Conservation (phyloP, 2,113 vertebrate species). For the Mus pahari region DNA sequence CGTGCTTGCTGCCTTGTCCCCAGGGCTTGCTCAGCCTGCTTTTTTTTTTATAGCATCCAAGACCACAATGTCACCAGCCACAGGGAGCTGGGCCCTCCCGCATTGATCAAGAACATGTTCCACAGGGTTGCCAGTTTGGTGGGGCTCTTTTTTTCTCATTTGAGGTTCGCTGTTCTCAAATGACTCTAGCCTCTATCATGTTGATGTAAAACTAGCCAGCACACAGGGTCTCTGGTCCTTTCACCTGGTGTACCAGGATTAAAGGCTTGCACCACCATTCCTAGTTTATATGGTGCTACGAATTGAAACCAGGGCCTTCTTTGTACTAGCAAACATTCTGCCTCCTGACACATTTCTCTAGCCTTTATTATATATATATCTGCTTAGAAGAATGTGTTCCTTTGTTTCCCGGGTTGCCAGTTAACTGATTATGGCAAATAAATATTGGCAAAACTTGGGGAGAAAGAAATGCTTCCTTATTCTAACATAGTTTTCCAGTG, state of each 20-base stretch:
- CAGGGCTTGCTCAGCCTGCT: not conserved
- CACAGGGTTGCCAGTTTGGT: not conserved
- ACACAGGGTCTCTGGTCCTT: not conserved
- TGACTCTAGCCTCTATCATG: not conserved
- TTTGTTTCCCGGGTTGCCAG: conserved; percentile 56
- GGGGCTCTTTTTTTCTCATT: not conserved
- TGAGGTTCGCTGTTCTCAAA: not conserved
- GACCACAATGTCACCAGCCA: not conserved
- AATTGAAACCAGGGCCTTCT: not conserved
- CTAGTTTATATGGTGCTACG: not conserved
- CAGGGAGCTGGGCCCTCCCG: not conserved
- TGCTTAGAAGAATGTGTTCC: conserved; percentile 1
- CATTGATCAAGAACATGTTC: not conserved
- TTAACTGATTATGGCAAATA: conserved; percentile 30
- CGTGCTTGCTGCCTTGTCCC: not conserved
- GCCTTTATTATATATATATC: not conserved
- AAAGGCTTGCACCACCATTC: not conserved
- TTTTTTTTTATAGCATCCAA: not conserved
- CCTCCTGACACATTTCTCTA: not conserved
- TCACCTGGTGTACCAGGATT: not conserved
- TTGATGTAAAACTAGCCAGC: not conserved
- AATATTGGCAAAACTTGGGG: conserved; percentile 3
- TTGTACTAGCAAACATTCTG: not conserved
- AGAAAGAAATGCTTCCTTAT: conserved; percentile 1
- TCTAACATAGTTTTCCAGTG: not conserved